phyloP scores from a whole-genome alignment of 2,797 vertebrate species.

The Peromyscus nudipes region DNA sequence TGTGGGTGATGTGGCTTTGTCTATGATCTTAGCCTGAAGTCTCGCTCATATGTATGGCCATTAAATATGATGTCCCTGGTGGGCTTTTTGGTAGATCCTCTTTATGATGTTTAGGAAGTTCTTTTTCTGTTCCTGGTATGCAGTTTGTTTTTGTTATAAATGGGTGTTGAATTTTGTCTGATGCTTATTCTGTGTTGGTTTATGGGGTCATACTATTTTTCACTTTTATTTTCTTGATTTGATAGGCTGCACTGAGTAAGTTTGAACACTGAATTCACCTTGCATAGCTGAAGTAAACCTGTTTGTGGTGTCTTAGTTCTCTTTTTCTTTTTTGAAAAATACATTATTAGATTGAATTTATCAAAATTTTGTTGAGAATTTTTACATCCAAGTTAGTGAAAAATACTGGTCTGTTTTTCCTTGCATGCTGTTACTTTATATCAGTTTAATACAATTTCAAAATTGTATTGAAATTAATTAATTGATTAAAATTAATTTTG shows the following conservation, averaged over 20 bases:
- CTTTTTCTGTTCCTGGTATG: neutral
- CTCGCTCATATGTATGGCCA: neutral
- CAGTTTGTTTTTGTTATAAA: neutral
- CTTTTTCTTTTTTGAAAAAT: neutral
- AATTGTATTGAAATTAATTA: neutral
- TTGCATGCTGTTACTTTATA: neutral
- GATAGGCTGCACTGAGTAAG: neutral
- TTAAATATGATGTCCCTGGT: neutral
- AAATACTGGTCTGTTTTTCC: neutral
- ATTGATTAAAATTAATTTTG: neutral
- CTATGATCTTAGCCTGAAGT: constrained; percentile 38
- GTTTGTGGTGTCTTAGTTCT: neutral
- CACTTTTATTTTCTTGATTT: constrained; percentile 10
- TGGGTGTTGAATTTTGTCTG: neutral
- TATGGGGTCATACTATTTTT: constrained; percentile 1
- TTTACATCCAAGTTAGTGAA: constrained; percentile 21
- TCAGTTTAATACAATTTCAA: constrained; percentile 8
- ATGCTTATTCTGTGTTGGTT: neutral
- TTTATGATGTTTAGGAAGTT: constrained; percentile 34
- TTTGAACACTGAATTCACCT: constrained; percentile 26
- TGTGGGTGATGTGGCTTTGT: neutral
- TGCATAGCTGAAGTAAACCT: constrained; percentile 21
- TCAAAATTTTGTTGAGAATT: constrained; percentile 61
- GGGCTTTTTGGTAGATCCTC: neutral
- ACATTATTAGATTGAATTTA: constrained; percentile 20